Conservation (phyloP, 2,113 vertebrate species). For the Carassius gibelio region DNA sequence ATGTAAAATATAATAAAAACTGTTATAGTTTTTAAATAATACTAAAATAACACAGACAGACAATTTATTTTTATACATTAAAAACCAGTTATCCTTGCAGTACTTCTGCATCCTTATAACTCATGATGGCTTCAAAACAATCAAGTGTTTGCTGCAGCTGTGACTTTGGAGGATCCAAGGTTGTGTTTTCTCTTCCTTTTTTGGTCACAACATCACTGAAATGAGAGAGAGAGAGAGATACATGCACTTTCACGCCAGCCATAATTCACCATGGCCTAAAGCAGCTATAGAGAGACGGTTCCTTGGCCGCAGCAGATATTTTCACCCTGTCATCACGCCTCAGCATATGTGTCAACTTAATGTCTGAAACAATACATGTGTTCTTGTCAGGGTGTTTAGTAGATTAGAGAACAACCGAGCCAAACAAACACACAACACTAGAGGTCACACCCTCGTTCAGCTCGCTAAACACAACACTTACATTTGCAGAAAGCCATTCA, state of each 20-base stretch:
- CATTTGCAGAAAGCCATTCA: not conserved
- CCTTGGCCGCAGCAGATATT: constrained; percentile 8
- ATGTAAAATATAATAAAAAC: too few species aligned
- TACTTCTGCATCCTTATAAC: not conserved
- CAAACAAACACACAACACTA: not conserved
- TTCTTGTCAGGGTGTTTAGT: constrained; percentile 19
- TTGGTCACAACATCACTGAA: not conserved
- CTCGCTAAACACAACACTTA: constrained; percentile 1
- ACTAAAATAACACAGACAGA: too few species aligned
- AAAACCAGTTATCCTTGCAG: not conserved
- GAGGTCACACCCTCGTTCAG: not conserved
- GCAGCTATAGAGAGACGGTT: constrained; percentile 2
- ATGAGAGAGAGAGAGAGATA: not conserved
- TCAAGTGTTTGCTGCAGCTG: not conserved
- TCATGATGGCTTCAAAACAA: not conserved
- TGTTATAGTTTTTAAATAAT: too few species aligned
- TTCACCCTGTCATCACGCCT: constrained; percentile 13
- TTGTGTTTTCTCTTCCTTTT: not conserved
- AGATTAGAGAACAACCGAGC: constrained; percentile 22
- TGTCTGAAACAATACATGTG: constrained; percentile 11
- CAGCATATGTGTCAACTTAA: constrained; percentile 26
- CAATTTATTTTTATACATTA: too few species aligned
- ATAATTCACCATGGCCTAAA: constrained; percentile 13
- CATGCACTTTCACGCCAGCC: not conserved
- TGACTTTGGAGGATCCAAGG: constrained; percentile 20